A percentile compares a stretch with the other conserved stretches of the same genome.
These are phyloP conservation scores for Ornithoptera priamus DNA, from an alignment of 2,888 invertebrate genomes.

Conservation along the genomic window DNA sequence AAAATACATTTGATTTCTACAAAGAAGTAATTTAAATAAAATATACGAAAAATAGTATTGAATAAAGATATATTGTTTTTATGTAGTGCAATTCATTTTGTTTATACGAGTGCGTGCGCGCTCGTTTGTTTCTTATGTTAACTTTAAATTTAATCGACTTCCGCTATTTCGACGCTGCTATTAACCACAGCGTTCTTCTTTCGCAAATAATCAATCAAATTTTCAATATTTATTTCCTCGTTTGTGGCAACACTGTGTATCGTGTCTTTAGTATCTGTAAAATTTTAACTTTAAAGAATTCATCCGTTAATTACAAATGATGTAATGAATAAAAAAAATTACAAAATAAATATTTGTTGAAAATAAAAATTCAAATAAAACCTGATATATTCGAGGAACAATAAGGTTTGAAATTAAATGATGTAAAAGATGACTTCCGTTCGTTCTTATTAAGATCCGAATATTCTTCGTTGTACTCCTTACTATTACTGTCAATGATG, in stretches of 20 bases:
- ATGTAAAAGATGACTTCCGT: constrained; percentile 34
- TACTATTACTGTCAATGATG: constrained; percentile 34
- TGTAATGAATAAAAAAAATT: background rate
- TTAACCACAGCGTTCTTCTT: constrained; percentile 48
- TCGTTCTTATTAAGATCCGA: constrained; percentile 36
- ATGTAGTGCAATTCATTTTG: background rate
- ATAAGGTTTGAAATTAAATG: constrained; percentile 17
- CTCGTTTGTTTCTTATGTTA: background rate
- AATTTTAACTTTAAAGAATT: too few relatives aligned
- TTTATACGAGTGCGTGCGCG: background rate
- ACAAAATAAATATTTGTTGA: background rate
- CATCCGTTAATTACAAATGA: too few relatives aligned
- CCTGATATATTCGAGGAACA: constrained; percentile 38
- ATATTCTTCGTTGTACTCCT: constrained; percentile 31
- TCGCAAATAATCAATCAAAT: constrained; percentile 52
- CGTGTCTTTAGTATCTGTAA: constrained; percentile 49
- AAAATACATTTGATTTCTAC: background rate
- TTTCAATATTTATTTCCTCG: constrained; percentile 60
- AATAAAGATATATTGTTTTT: background rate
- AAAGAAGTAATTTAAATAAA: background rate
- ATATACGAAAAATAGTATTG: background rate
- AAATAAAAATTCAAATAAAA: constrained; percentile 31
- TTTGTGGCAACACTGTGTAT: constrained; percentile 45
- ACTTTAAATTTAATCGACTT: constrained; percentile 48
- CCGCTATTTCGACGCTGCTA: constrained; percentile 43